Percentiles rank a stretch among this genome's conserved stretches.
phyloP scores from a whole-genome alignment of 2,113 vertebrate genomes.

The Nannobrachium achirus region DNA sequence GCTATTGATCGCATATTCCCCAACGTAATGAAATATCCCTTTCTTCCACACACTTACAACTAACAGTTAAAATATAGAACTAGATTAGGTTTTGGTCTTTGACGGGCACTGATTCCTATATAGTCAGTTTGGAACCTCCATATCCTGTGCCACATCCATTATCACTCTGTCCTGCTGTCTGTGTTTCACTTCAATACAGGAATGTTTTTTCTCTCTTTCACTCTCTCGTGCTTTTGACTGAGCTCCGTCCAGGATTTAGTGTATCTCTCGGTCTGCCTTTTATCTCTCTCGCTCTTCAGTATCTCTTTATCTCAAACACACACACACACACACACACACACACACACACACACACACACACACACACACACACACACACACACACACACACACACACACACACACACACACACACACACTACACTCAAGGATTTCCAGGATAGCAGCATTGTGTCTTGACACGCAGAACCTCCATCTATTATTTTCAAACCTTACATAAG shows the following conservation, averaged over 20 bases:
- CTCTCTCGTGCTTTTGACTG: slow-evolving; percentile 17
- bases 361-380: background rate
- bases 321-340: background rate
- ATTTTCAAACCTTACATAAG: background rate
- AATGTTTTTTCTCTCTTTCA: background rate
- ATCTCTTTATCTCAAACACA: too few species aligned
- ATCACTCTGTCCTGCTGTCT: too few species aligned
- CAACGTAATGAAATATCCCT: slow-evolving; percentile 27
- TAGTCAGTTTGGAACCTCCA: slow-evolving; percentile 1
- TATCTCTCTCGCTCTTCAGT: background rate
- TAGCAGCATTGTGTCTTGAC: background rate
- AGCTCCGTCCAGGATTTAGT: too few species aligned
- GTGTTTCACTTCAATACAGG: too few species aligned
- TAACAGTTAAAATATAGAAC: slow-evolving; percentile 15
- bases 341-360: background rate
- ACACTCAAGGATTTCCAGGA: background rate
- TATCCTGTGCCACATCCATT: background rate
- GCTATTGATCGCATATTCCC: slow-evolving; percentile 25
- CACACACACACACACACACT: background rate
- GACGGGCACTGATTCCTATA: slow-evolving; percentile 1
- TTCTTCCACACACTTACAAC: slow-evolving; percentile 11
- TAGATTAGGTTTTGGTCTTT: slow-evolving; percentile 17
- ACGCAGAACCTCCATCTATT: background rate
- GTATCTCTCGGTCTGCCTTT: slow-evolving; percentile 2
- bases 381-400: background rate